Percentiles rank a stretch among this genome's conserved stretches.
These are phyloP conservation scores for Epiperipatus broadwayi DNA, from an alignment of 2,888 invertebrate species.

Conservation along the genomic window DNA sequence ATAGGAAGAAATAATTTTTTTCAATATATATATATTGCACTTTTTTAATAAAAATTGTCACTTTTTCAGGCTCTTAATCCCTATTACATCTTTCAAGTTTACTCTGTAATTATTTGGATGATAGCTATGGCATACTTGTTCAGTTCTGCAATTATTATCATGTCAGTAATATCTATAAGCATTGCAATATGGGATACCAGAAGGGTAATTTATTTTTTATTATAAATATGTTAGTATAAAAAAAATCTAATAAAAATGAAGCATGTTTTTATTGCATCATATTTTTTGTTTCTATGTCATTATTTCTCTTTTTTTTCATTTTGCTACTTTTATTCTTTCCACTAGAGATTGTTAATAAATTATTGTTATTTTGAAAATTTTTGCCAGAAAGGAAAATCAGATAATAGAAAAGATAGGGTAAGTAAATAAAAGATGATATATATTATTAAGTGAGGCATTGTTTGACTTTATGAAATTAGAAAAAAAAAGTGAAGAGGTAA, in stretches of 20 bases:
- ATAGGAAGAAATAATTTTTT: no score
- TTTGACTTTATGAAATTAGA: no score
- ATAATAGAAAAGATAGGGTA: no score
- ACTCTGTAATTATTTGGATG: conserved; percentile 31
- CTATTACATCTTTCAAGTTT: conserved; percentile 34
- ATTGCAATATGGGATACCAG: conserved; percentile 23
- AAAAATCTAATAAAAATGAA: not conserved
- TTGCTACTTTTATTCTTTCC: conserved; percentile 3
- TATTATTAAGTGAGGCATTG: no score
- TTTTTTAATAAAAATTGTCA: no score
- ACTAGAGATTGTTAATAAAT: conserved; percentile 7
- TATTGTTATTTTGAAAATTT: no score
- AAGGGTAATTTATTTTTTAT: conserved; percentile 20
- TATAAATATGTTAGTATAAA: no score
- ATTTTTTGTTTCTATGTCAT: conserved; percentile 5
- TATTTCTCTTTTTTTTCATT: not conserved
- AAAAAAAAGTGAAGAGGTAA: no score
- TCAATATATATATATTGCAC: no score
- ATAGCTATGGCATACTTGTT: conserved; percentile 31
- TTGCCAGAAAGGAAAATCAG: no score
- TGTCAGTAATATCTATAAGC: conserved; percentile 24
- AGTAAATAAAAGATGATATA: no score
- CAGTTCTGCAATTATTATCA: conserved; percentile 27
- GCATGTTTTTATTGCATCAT: not conserved
- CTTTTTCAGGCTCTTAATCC: conserved; percentile 29